A percentile compares a stretch with the other conserved stretches of the same genome.
Conservation (phyloP, 2,797 vertebrate genomes). For the Poecilia wingei region DNA sequence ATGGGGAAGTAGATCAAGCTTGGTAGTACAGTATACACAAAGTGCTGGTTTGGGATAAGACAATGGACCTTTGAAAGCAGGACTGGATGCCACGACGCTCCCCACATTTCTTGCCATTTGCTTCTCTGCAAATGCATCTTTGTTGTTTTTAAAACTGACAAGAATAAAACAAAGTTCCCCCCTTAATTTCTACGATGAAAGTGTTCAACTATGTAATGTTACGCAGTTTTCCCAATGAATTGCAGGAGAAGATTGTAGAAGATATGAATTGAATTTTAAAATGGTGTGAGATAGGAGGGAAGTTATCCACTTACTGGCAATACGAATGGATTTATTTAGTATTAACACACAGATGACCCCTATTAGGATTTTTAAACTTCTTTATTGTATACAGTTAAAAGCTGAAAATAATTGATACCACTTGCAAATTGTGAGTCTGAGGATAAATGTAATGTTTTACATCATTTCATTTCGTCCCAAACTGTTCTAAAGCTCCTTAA, state of each 20-base stretch:
- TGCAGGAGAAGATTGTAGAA: constrained; percentile 8
- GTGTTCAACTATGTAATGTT: background rate
- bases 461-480: background rate
- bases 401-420: background rate
- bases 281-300: constrained; percentile 14
- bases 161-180: background rate
- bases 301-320: constrained; percentile 46
- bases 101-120: constrained; percentile 44
- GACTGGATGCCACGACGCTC: constrained; percentile 53
- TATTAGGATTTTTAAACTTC: background rate
- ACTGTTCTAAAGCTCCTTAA: background rate
- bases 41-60: constrained; percentile 75
- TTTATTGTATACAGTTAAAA: background rate
- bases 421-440: background rate
- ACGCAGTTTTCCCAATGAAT: background rate
- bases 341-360: constrained; percentile 41
- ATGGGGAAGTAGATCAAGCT: constrained; percentile 71
- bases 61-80: constrained; percentile 65
- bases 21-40: constrained; percentile 68
- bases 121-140: constrained; percentile 26
- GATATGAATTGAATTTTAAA: constrained; percentile 1
- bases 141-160: background rate
- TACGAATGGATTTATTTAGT: constrained; percentile 39
- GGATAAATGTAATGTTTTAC: background rate
- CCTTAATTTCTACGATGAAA: background rate